Evolutionary conservation across 2,113 vertebrate species (phyloP).

Genomic region (Labrus mixtus): DNA sequence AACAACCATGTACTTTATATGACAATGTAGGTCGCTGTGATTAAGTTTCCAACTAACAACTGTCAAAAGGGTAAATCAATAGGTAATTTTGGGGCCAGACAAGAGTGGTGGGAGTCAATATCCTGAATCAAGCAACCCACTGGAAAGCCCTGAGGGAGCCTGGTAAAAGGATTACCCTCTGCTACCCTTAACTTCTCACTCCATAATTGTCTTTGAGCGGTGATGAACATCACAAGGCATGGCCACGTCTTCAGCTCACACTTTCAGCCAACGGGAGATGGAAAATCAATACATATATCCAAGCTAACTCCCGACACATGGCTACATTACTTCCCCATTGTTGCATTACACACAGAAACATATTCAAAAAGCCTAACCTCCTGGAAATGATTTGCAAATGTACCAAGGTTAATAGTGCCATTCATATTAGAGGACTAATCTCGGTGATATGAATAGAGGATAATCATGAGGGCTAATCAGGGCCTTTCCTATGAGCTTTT

Average conservation of each 20-base stretch:
- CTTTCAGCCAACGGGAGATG: slow-evolving; percentile 54
- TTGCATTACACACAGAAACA: slow-evolving; percentile 33
- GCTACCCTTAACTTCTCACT: slow-evolving; percentile 75
- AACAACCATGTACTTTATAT: slow-evolving; percentile 74
- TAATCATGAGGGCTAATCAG: slow-evolving; percentile 69
- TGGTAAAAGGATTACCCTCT: slow-evolving; percentile 84
- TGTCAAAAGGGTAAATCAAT: slow-evolving; percentile 85
- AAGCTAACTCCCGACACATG: slow-evolving; percentile 19
- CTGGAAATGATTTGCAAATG: slow-evolving; percentile 59
- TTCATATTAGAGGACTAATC: slow-evolving; percentile 60
- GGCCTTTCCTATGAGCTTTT: slow-evolving; percentile 63
- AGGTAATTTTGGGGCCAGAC: slow-evolving; percentile 81
- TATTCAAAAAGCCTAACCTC: slow-evolving; percentile 49
- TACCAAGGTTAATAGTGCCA: slow-evolving; percentile 71
- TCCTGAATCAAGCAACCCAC: slow-evolving; percentile 63
- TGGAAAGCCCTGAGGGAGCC: slow-evolving; percentile 67
- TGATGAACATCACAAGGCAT: slow-evolving; percentile 73
- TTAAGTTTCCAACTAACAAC: slow-evolving; percentile 83
- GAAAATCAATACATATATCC: slow-evolving; percentile 65
- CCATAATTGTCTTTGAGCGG: slow-evolving; percentile 82
- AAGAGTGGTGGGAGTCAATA: slow-evolving; percentile 79
- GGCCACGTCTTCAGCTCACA: slow-evolving; percentile 66
- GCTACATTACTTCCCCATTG: slow-evolving; percentile 55
- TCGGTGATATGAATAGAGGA: slow-evolving; percentile 58
- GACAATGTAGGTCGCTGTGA: slow-evolving; percentile 80